These are phyloP conservation scores for Xyrichtys novacula DNA, from an alignment of 2,797 vertebrate species.

Conservation along the genomic window DNA sequence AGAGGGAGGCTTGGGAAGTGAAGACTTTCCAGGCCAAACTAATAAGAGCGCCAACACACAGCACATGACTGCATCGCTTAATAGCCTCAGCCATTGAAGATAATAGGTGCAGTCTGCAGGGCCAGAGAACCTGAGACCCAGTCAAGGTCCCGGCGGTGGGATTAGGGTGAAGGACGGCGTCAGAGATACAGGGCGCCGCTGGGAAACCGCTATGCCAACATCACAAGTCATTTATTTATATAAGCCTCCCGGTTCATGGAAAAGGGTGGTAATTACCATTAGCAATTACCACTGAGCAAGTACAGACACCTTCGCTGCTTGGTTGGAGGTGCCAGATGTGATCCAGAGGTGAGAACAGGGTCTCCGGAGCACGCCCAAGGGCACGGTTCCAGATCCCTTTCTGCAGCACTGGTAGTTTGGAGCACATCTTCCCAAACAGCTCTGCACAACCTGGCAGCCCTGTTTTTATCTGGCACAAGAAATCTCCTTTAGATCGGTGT, in stretches of 20 bases:
- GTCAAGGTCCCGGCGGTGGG: conserved; percentile 61
- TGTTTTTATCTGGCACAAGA: conserved; percentile 40
- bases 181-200: conserved; percentile 44
- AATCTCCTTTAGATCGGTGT: conserved; percentile 50
- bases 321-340: conserved; percentile 69
- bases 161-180: conserved; percentile 71
- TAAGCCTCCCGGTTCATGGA: conserved; percentile 75
- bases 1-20: conserved; percentile 45
- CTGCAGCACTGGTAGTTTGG: conserved; percentile 38
- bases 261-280: conserved; percentile 75
- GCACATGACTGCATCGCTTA: conserved; percentile 67
- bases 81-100: conserved; percentile 64
- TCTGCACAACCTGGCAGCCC: conserved; percentile 9
- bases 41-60: conserved; percentile 41
- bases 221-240: conserved; percentile 77
- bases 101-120: conserved; percentile 64
- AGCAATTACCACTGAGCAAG: conserved; percentile 79
- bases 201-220: conserved; percentile 58
- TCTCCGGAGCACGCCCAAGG: conserved; percentile 54
- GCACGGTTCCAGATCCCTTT: conserved; percentile 45
- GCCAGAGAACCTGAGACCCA: conserved; percentile 57
- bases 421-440: conserved; percentile 53
- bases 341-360: conserved; percentile 59
- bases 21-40: conserved; percentile 48
- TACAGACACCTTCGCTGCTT: conserved; percentile 65